Evolutionary conservation across 2,113 vertebrate genomes (phyloP).

Genomic region (Smithornis capensis): DNA sequence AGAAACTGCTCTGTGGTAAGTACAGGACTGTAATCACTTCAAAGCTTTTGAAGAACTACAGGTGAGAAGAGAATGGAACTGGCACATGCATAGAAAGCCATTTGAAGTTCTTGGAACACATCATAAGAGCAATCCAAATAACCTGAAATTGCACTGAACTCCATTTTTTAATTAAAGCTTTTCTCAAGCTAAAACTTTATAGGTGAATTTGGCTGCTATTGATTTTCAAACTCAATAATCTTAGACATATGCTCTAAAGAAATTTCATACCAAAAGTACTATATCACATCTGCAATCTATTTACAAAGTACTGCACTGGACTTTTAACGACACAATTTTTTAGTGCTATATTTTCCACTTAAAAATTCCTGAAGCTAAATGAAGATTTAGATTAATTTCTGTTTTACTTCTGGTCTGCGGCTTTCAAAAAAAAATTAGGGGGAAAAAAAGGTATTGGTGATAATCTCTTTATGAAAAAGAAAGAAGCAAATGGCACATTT

Average conservation of each 20-base stretch:
- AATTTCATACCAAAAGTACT: not conserved
- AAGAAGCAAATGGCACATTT: not conserved
- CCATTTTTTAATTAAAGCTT: not conserved
- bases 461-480: not conserved
- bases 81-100: conserved; percentile 5
- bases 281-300: not conserved
- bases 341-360: not conserved
- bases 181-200: not conserved
- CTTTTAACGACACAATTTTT: not conserved
- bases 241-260: not conserved
- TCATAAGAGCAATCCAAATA: conserved; percentile 36
- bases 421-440: not conserved
- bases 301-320: not conserved
- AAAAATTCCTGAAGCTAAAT: not conserved
- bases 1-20: conserved; percentile 31
- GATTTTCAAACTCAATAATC: not conserved
- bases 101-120: conserved; percentile 16
- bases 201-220: not conserved
- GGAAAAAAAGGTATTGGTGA: not conserved
- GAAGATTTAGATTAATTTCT: not conserved
- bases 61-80: conserved; percentile 32
- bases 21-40: conserved; percentile 43
- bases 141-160: not conserved
- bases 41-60: conserved; percentile 47
- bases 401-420: not conserved